Percentiles rank a stretch among this genome's conserved stretches.
These are phyloP conservation scores for Thalassarche chlororhynchos DNA, from an alignment of 2,113 vertebrate species.

Conservation along the genomic window DNA sequence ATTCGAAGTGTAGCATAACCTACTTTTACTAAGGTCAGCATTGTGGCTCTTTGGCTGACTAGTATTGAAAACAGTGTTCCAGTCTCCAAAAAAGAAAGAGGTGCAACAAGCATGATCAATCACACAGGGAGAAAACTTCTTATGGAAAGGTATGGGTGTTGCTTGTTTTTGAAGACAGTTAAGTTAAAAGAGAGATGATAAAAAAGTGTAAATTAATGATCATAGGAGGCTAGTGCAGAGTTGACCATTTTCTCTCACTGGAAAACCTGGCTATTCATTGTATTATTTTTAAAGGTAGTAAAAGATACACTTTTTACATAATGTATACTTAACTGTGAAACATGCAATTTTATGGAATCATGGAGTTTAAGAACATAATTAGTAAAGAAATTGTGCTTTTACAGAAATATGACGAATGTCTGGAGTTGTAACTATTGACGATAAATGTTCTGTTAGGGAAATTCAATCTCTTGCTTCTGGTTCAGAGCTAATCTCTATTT, in stretches of 20 bases:
- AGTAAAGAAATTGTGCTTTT: background rate
- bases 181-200: background rate
- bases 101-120: background rate
- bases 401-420: background rate
- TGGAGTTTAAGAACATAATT: background rate
- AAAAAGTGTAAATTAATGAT: background rate
- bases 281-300: background rate
- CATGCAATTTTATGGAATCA: background rate
- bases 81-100: background rate
- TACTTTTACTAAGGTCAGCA: background rate
- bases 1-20: background rate
- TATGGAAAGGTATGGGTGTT: background rate
- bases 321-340: background rate
- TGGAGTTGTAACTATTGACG: background rate
- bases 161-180: background rate
- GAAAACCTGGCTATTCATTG: background rate
- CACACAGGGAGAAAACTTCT: background rate
- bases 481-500: background rate
- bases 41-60: background rate
- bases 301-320: background rate
- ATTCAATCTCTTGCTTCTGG: background rate
- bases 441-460: background rate
- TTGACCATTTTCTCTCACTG: background rate
- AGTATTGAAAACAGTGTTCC: background rate
- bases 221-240: background rate